These are phyloP conservation scores for Chloropsis hardwickii DNA, from an alignment of 2,113 vertebrate species.

Conservation along the genomic window DNA sequence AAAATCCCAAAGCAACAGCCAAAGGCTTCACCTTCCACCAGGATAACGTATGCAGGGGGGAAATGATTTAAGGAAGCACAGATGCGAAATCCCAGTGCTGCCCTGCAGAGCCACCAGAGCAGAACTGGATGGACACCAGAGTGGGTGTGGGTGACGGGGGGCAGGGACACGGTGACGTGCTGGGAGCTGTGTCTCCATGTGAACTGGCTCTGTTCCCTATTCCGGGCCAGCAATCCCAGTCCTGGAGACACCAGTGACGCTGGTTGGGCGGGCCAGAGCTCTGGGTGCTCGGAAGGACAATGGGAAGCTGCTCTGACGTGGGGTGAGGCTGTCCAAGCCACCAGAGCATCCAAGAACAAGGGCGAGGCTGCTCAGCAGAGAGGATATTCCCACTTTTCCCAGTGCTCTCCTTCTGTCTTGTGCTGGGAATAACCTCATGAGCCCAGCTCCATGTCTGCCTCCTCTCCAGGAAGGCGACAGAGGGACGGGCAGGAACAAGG, in stretches of 20 bases:
- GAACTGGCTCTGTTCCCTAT: background rate
- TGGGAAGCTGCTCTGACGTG: background rate
- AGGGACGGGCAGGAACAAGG: background rate
- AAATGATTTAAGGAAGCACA: background rate
- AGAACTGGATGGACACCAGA: background rate
- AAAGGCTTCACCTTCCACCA: background rate
- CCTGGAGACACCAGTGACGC: background rate
- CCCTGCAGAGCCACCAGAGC: background rate
- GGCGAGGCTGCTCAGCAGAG: background rate
- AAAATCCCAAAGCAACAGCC: background rate
- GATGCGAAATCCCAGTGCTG: background rate
- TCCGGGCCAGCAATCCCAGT: background rate
- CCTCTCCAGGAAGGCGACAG: conserved; percentile 61
- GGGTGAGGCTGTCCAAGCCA: background rate
- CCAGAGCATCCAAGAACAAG: background rate
- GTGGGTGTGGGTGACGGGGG: background rate
- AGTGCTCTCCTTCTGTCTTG: background rate
- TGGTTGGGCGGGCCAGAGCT: background rate
- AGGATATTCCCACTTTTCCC: conserved; percentile 28
- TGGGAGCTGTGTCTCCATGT: background rate
- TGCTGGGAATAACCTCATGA: conserved; percentile 44
- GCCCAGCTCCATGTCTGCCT: background rate
- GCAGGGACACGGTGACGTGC: background rate
- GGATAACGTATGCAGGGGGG: background rate
- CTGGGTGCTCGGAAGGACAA: background rate